Base-by-base conservation (phyloP, 2,797 vertebrate genomes). In the Malacoctenus gilli region DNA sequence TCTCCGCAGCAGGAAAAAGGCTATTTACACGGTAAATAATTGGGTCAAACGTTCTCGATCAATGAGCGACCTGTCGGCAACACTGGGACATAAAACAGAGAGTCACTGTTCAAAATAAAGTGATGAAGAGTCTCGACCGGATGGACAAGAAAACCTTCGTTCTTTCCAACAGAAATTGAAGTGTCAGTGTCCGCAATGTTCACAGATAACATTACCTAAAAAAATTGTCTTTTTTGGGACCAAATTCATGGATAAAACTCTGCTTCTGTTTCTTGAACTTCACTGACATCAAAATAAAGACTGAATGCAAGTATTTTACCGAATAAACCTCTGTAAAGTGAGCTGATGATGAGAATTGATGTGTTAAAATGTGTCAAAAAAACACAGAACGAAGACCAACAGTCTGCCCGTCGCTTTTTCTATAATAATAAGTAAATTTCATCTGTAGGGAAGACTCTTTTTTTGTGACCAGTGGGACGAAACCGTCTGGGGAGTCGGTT, bases 11-110 rank as follows among this genome's bases (percentile, higher is more conserved):
- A 67, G 46, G n/a, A n/a, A 59, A 57, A 74, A 60, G 32, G 9
- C 43, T 75, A 75, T 86, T 76, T 83, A 84, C 64, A 84, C 3
- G 32, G 55, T 83, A 81, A 77, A 86, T 77, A 75, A 52, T 59
- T 56, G 42, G 25, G n/a, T 59, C 32, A 66, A 47, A 21, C 22
- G 25, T 23, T 61, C 52, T 72, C 34, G 43, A 61, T 80, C 52
- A 60, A 22, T 55, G 34, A 48, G 38, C 35, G 59, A 49, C 40
- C 40, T 68, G 15, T 37, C 42, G 38, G 18, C 8, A 37, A 39
- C 59, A 53, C 37, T n/a, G 10, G 48, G 36, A 64, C 7, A 52
- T 15, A 41, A 59, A n/a, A 64, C 1, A 8, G 22, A 73, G 23
- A 67, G 19, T 22, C 8, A 52, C 48, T 37, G 5, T 36, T 48